A percentile compares a stretch with the other conserved stretches of the same genome.
These are phyloP conservation scores for Anhinga rufa DNA, from an alignment of 2,113 vertebrate species.

Conservation along the genomic window DNA sequence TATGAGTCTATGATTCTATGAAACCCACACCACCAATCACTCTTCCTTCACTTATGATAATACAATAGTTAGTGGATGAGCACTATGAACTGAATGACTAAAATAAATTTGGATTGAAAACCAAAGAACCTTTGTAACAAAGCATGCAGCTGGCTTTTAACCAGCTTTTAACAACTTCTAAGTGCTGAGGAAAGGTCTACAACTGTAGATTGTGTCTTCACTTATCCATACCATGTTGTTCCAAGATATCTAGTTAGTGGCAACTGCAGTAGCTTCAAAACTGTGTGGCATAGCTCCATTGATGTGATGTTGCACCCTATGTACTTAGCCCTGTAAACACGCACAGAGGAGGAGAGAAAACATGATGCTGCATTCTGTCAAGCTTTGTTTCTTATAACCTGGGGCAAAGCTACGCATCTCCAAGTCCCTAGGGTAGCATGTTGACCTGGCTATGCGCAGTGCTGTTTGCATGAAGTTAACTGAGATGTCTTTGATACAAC, in stretches of 20 bases:
- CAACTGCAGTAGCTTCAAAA: neutral
- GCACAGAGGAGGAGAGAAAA: neutral
- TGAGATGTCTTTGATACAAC: neutral
- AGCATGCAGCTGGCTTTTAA: neutral
- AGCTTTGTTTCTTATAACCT: neutral
- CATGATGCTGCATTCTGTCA: neutral
- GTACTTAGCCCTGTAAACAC: neutral
- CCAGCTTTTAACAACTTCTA: neutral
- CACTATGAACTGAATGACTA: neutral
- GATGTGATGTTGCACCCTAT: neutral
- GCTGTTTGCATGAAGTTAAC: neutral
- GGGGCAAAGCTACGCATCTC: neutral
- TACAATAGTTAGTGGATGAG: neutral
- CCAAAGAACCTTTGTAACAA: neutral
- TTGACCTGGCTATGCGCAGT: neutral
- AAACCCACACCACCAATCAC: neutral
- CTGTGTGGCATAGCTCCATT: neutral
- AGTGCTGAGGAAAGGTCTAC: neutral
- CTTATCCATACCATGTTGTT: neutral
- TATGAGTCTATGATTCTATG: too few species aligned
- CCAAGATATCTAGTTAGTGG: neutral
- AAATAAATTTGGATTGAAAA: neutral
- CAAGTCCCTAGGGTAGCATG: neutral
- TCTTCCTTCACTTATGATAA: neutral
- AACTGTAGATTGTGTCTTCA: neutral